Percentiles rank a stretch among this genome's conserved stretches.
Evolutionary conservation across 2,888 invertebrate genomes (phyloP).

Genomic region (Thysanoteuthis rhombus): DNA sequence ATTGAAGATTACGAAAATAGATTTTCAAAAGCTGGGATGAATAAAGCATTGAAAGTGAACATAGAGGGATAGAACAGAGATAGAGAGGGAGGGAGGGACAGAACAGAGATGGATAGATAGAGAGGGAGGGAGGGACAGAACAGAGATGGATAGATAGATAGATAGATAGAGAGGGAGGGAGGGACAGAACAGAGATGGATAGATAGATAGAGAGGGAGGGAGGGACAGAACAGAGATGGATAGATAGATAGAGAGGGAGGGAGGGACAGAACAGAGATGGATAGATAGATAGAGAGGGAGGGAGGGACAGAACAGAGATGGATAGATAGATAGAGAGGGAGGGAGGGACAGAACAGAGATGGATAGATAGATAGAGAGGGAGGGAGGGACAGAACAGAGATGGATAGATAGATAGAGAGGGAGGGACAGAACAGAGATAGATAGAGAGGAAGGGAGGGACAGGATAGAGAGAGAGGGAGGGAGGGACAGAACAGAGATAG

Average conservation of each 20-base stretch:
- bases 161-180: background rate
- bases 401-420: background rate
- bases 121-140: background rate
- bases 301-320: background rate
- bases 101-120: too few relatives aligned
- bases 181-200: background rate
- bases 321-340: background rate
- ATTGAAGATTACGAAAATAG: too few relatives aligned
- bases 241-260: background rate
- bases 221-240: background rate
- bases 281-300: background rate
- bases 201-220: background rate
- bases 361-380: background rate
- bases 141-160: background rate
- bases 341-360: background rate
- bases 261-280: background rate
- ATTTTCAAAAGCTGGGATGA: too few relatives aligned
- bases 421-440: too few relatives aligned
- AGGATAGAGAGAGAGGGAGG: background rate
- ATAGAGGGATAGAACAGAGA: too few relatives aligned
- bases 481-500: background rate
- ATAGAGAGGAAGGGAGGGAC: background rate
- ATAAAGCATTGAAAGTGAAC: too few relatives aligned
- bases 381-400: background rate
- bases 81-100: background rate